Percentiles rank a stretch among this genome's conserved stretches.
phyloP scores from a whole-genome alignment of 2,888 invertebrate species.

The Atrina japonica region DNA sequence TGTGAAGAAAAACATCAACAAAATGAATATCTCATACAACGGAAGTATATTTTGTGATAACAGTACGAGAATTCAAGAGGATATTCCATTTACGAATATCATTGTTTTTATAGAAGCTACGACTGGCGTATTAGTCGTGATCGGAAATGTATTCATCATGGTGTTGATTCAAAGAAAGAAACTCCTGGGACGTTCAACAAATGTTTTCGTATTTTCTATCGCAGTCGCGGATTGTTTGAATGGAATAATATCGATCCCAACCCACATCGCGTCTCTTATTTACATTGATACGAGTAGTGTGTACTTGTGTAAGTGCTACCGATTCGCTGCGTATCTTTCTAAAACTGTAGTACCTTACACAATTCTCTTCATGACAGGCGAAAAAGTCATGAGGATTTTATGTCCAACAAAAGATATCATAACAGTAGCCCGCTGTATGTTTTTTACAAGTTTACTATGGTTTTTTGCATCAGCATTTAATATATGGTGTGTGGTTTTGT shows the following conservation, averaged over 20 bases:
- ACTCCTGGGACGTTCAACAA: conserved; percentile 69
- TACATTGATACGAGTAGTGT: conserved; percentile 33
- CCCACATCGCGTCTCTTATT: conserved; percentile 55
- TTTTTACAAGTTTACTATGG: conserved; percentile 76
- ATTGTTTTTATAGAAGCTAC: conserved; percentile 27
- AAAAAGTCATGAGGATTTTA: conserved; percentile 56
- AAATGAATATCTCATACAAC: conserved; percentile 4
- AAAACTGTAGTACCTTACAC: conserved; percentile 69
- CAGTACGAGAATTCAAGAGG: too few species aligned
- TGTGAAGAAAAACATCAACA: too few species aligned
- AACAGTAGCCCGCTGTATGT: conserved; percentile 70
- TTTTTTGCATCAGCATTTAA: conserved; percentile 77
- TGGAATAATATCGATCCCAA: conserved; percentile 56
- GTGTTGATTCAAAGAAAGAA: conserved; percentile 35
- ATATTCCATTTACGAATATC: background rate
- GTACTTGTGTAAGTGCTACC: conserved; percentile 65
- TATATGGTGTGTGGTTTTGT: conserved; percentile 74
- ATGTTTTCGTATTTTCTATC: conserved; percentile 72
- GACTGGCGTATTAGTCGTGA: conserved; percentile 21
- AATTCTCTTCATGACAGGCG: conserved; percentile 55
- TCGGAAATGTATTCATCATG: conserved; percentile 38
- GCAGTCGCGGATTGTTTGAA: conserved; percentile 67
- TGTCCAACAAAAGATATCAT: conserved; percentile 55
- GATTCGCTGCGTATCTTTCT: conserved; percentile 63
- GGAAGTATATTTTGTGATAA: too few species aligned